phyloP scores from a whole-genome alignment of 2,113 vertebrate species.

The Brienomyrus longianalis region DNA sequence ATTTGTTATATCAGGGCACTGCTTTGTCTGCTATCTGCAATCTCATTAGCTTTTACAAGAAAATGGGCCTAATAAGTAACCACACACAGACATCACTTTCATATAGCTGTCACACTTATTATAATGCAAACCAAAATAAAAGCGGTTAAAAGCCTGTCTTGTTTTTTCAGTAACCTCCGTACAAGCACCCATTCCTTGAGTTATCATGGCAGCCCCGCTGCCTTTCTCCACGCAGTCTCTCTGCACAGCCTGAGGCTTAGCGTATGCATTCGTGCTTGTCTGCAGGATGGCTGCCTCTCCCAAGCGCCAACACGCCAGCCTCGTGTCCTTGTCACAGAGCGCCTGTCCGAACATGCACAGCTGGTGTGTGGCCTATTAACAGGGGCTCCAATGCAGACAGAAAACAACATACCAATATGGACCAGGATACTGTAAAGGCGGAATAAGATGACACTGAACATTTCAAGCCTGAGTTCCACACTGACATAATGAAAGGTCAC shows the following conservation, averaged over 20 bases:
- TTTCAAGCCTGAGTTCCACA: not conserved
- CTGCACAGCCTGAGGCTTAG: not conserved
- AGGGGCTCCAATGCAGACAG: not conserved
- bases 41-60: not conserved
- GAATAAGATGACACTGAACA: not conserved
- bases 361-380: not conserved
- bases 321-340: not conserved
- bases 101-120: not conserved
- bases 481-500: not conserved
- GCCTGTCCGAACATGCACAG: not conserved
- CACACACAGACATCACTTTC: not conserved
- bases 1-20: slow-evolving; percentile 8
- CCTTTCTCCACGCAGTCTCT: not conserved
- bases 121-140: not conserved
- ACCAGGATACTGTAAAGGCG: not conserved
- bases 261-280: not conserved
- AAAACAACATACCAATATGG: not conserved
- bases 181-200: not conserved
- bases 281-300: not conserved
- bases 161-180: not conserved
- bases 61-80: not conserved
- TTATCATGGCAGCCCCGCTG: not conserved
- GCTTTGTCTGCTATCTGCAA: slow-evolving; percentile 9
- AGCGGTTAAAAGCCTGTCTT: not conserved
- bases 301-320: not conserved